Evolutionary conservation across 1,140 invertebrate species (phyloP).

Genomic region (Cydia splendana): DNA sequence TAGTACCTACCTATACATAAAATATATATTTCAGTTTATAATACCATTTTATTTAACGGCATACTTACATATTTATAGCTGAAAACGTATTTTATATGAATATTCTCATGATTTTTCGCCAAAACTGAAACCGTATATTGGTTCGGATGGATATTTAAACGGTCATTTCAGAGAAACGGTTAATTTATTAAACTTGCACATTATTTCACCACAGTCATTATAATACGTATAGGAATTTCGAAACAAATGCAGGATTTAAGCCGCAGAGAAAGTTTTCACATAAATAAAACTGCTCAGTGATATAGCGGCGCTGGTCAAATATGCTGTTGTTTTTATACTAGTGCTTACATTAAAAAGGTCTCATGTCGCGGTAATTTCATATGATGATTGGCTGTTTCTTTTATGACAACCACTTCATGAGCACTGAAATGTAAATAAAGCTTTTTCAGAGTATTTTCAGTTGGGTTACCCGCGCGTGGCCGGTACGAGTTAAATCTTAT

Average conservation of each 20-base stretch:
- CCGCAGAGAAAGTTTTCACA: conserved; percentile 17
- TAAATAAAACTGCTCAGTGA: conserved; percentile 21
- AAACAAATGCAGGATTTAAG: conserved; percentile 11
- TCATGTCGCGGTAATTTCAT: not conserved
- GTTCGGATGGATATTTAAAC: no score
- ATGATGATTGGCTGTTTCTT: not conserved
- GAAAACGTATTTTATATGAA: no score
- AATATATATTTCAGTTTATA: no score
- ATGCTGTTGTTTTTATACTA: conserved; percentile 15
- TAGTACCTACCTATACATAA: no score
- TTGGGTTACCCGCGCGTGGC: not conserved
- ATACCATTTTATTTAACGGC: no score
- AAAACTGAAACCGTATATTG: no score
- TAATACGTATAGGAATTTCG: not conserved
- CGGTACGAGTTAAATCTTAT: no score
- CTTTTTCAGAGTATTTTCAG: conserved; percentile 9
- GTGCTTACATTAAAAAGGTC: not conserved
- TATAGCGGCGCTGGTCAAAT: conserved; percentile 7
- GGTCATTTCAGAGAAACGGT: not conserved
- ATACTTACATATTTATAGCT: no score
- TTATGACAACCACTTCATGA: not conserved
- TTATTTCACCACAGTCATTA: not conserved
- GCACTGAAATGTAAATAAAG: not conserved
- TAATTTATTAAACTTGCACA: not conserved
- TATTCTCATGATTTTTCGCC: no score